A percentile compares a stretch with the other conserved stretches of the same genome.
Evolutionary conservation across 2,888 invertebrate species (phyloP).

Genomic region (Patella ulyssiponensis): DNA sequence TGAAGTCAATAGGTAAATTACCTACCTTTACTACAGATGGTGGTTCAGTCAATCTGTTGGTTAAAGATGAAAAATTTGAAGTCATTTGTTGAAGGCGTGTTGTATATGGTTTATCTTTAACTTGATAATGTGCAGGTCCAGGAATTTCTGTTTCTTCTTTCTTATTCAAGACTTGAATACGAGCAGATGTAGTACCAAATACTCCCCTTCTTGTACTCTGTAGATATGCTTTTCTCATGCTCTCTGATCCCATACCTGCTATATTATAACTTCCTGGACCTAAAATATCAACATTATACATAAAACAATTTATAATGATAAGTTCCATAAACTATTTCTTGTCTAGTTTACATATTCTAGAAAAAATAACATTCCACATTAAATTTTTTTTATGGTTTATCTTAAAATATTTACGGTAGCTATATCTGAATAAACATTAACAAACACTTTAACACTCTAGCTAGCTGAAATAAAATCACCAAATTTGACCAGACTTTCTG

Average conservation of each 20-base stretch:
- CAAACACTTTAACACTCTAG: too few relatives aligned
- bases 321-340: too few relatives aligned
- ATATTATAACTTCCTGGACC: conserved; percentile 71
- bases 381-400: too few relatives aligned
- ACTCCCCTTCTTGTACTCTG: conserved; percentile 70
- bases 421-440: too few relatives aligned
- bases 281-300: conserved; percentile 21
- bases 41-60: conserved; percentile 53
- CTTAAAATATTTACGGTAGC: too few relatives aligned
- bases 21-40: conserved; percentile 51
- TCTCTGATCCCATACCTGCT: conserved; percentile 70
- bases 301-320: too few relatives aligned
- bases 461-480: too few relatives aligned
- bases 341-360: too few relatives aligned
- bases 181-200: conserved; percentile 69
- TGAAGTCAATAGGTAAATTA: not conserved
- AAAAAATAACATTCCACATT: too few relatives aligned
- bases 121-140: conserved; percentile 69
- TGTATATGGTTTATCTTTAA: conserved; percentile 61
- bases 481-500: too few relatives aligned
- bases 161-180: conserved; percentile 58
- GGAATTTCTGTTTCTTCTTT: conserved; percentile 65
- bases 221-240: conserved; percentile 70
- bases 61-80: conserved; percentile 70
- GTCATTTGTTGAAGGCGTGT: conserved; percentile 62